phyloP scores from a whole-genome alignment of 2,113 vertebrate species.

The Gymnarchus niloticus region DNA sequence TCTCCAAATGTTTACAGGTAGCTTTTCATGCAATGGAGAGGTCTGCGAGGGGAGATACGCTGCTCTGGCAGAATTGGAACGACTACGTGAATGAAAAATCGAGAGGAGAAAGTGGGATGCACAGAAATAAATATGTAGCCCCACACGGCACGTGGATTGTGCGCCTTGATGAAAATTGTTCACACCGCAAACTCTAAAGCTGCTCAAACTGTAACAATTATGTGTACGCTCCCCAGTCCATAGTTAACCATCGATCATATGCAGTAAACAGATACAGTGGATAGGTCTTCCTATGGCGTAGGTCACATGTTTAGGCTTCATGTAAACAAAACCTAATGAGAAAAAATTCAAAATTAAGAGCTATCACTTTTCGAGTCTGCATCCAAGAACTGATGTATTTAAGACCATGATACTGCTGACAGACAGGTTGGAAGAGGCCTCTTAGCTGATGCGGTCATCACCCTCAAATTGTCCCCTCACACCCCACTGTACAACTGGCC shows the following conservation, averaged over 20 bases:
- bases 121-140: background rate
- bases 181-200: background rate
- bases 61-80: background rate
- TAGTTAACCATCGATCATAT: conserved; percentile 23
- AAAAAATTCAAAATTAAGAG: conserved; percentile 34
- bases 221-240: background rate
- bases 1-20: conserved; percentile 19
- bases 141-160: background rate
- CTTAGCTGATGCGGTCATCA: background rate
- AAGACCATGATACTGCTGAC: background rate
- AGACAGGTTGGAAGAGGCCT: background rate
- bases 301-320: background rate
- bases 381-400: background rate
- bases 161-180: conserved; percentile 13
- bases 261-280: background rate
- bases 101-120: background rate
- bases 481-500: background rate
- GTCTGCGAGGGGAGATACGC: background rate
- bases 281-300: background rate
- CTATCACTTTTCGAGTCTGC: conserved; percentile 22
- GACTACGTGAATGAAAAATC: background rate
- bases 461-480: too few relatives aligned
- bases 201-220: background rate
- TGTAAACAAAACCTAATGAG: conserved; percentile 41
- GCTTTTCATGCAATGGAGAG: background rate